phyloP scores from a whole-genome alignment of 2,797 vertebrate species.

The Octomys mimax region DNA sequence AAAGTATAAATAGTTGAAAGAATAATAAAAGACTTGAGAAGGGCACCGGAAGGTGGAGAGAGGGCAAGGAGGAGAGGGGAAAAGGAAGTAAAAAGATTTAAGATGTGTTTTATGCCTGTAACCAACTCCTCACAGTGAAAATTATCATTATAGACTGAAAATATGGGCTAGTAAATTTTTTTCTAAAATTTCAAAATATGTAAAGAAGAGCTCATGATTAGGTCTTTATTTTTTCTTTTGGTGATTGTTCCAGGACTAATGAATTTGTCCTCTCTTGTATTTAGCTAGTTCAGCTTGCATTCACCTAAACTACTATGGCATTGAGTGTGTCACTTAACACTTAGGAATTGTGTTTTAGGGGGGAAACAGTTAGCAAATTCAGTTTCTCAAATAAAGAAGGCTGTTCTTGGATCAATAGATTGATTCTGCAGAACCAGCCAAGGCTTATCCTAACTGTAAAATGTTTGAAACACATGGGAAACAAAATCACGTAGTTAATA shows the following conservation, averaged over 20 bases:
- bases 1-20: not conserved
- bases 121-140: not conserved
- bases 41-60: not conserved
- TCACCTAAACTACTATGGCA: not conserved
- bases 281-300: not conserved
- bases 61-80: not conserved
- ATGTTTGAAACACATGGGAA: not conserved
- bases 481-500: not conserved
- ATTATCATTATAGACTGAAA: not conserved
- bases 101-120: not conserved
- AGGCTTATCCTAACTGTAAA: not conserved
- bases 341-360: constrained; percentile 19
- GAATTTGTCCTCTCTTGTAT: not conserved
- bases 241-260: not conserved
- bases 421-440: not conserved
- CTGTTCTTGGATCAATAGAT: not conserved
- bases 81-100: not conserved
- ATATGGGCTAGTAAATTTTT: not conserved
- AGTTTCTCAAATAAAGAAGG: not conserved
- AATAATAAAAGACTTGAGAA: not conserved
- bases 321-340: not conserved
- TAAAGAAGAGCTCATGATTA: not conserved
- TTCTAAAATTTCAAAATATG: not conserved
- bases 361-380: not conserved
- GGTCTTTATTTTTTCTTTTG: not conserved